Conservation (phyloP, 2,888 invertebrate species). For the Cephus rjabovi region DNA sequence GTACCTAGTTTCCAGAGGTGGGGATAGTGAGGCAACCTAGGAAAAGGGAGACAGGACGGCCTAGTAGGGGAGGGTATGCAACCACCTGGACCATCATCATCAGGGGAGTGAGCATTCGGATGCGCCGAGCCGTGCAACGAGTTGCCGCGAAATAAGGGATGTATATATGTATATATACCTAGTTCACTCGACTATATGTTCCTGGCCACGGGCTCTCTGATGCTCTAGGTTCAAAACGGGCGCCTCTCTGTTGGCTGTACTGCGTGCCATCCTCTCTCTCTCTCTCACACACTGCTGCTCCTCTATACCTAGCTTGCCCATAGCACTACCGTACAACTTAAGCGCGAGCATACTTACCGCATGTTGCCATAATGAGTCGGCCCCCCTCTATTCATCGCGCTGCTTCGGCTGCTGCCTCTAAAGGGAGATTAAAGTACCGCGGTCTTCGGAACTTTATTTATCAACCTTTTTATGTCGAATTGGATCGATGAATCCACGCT, state of each 20-base stretch:
- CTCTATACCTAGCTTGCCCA: constrained; percentile 43
- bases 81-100: constrained; percentile 50
- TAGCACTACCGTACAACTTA: constrained; percentile 38
- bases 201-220: neutral
- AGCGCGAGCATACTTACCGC: constrained; percentile 55
- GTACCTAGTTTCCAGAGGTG: constrained; percentile 2
- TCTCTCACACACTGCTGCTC: constrained; percentile 6
- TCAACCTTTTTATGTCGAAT: constrained; percentile 40
- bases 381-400: constrained; percentile 1
- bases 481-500: neutral
- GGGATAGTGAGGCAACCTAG: neutral
- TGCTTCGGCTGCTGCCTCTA: constrained; percentile 21
- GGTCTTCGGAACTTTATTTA: constrained; percentile 58
- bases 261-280: constrained; percentile 21
- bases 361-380: constrained; percentile 63
- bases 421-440: constrained; percentile 60
- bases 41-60: neutral
- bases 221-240: constrained; percentile 5
- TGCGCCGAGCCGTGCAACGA: constrained; percentile 64
- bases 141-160: constrained; percentile 63
- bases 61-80: constrained; percentile 30
- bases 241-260: constrained; percentile 17
- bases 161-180: constrained; percentile 23
- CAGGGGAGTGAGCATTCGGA: constrained; percentile 63
- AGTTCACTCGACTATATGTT: neutral